A percentile compares a stretch with the other conserved stretches of the same genome.
These are phyloP conservation scores for Nomia melanderi DNA, from an alignment of 1,140 invertebrate species.

Conservation along the genomic window DNA sequence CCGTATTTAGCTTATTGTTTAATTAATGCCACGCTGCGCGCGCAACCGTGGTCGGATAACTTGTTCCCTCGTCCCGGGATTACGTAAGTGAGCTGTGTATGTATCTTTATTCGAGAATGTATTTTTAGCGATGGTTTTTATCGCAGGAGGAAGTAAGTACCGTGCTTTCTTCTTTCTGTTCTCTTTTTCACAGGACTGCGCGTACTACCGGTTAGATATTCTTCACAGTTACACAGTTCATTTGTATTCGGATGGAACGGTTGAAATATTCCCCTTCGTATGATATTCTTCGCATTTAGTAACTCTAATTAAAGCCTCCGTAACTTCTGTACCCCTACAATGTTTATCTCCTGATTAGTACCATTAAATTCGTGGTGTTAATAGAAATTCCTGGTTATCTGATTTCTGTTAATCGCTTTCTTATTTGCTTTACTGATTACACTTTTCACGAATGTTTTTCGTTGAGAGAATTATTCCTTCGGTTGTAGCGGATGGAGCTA, in stretches of 20 bases:
- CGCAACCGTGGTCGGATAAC: conserved; percentile 18
- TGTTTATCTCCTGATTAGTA: background rate
- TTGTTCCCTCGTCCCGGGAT: conserved; percentile 13
- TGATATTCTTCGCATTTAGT: background rate
- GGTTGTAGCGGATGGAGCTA: too few species aligned
- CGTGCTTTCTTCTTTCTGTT: background rate
- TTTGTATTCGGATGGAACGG: too few species aligned
- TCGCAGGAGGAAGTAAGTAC: background rate
- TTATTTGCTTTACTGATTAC: too few species aligned
- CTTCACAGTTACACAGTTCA: background rate
- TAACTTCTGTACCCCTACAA: background rate
- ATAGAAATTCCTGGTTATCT: background rate
- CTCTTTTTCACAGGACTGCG: background rate
- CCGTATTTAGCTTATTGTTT: conserved; percentile 40
- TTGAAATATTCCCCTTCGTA: background rate
- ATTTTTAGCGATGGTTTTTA: conserved; percentile 4
- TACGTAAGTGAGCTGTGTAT: conserved; percentile 24
- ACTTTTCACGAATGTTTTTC: too few species aligned
- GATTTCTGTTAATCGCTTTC: too few species aligned
- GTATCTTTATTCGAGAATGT: conserved; percentile 28
- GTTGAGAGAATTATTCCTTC: too few species aligned
- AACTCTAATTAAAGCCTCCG: background rate
- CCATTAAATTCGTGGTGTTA: background rate
- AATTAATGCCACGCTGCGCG: conserved; percentile 43
- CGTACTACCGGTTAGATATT: background rate